Conservation (phyloP, 2,113 vertebrate genomes). For the Malaclemys terrapin region DNA sequence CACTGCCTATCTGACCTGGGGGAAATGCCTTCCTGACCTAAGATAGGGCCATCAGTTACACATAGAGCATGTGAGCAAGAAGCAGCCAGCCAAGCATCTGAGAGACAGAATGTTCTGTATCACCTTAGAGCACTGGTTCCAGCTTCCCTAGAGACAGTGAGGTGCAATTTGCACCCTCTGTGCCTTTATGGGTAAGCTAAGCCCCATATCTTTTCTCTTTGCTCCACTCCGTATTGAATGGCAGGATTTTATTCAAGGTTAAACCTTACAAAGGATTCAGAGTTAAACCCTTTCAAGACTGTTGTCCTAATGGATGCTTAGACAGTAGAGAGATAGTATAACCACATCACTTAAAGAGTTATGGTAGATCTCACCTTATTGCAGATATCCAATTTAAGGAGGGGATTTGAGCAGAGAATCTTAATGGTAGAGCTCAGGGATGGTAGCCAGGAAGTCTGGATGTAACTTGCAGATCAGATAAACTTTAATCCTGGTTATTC, state of each 20-base stretch:
- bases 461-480: constrained; percentile 24
- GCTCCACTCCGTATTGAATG: not conserved
- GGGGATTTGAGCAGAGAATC: not conserved
- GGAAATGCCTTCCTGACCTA: no score
- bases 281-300: not conserved
- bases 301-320: not conserved
- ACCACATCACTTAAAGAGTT: not conserved
- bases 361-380: not conserved
- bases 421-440: not conserved
- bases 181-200: not conserved
- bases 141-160: not conserved
- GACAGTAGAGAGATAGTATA: not conserved
- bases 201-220: not conserved
- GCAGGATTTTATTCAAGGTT: not conserved
- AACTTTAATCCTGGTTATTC: constrained; percentile 44
- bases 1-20: no score
- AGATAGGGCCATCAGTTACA: no score
- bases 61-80: no score
- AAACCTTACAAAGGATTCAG: not conserved
- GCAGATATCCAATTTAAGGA: not conserved
- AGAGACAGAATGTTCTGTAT: no score
- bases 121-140: not conserved
- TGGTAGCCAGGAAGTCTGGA: constrained; percentile 26
- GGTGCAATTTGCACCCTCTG: not conserved
- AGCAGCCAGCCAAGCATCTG: no score